These are phyloP conservation scores for Drosophila hydei DNA, from an alignment of 1,140 invertebrate genomes.

Conservation along the genomic window DNA sequence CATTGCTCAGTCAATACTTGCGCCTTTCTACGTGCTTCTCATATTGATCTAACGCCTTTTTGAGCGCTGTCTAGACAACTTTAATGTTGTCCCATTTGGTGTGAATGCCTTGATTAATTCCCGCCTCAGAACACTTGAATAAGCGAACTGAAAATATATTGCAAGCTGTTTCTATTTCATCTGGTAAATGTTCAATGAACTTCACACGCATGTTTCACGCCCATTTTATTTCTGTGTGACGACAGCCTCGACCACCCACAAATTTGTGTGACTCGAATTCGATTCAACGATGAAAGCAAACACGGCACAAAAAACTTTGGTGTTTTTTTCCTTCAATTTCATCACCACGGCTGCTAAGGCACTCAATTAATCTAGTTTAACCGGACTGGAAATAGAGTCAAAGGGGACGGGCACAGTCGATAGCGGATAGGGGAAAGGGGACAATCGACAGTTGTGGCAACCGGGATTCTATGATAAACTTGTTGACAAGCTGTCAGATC, in stretches of 20 bases:
- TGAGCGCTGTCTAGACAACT: slow-evolving; percentile 30
- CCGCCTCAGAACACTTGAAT: slow-evolving; percentile 28
- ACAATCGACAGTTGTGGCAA: slow-evolving; percentile 24
- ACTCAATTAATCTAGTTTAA: slow-evolving; percentile 82
- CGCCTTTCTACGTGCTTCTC: slow-evolving; percentile 1
- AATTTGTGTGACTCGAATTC: slow-evolving; percentile 69
- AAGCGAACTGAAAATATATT: slow-evolving; percentile 55
- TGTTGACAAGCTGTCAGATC: slow-evolving; percentile 71
- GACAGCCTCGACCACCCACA: slow-evolving; percentile 49
- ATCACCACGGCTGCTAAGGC: slow-evolving; percentile 38
- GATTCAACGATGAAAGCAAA: slow-evolving; percentile 41
- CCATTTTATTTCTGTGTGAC: slow-evolving; percentile 41
- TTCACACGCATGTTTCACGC: slow-evolving; percentile 55
- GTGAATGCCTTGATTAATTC: slow-evolving; percentile 27
- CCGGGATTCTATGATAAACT: slow-evolving; percentile 65
- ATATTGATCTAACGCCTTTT: not conserved
- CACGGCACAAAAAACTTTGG: slow-evolving; percentile 40
- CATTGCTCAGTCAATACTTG: not conserved
- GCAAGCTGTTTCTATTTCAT: slow-evolving; percentile 67
- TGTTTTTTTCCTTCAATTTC: slow-evolving; percentile 37
- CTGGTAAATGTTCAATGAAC: slow-evolving; percentile 75
- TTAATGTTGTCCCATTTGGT: slow-evolving; percentile 2
- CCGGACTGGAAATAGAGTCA: slow-evolving; percentile 69
- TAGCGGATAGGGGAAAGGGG: not conserved
- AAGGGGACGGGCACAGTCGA: slow-evolving; percentile 30